A percentile compares a stretch with the other conserved stretches of the same genome.
Conservation (phyloP, 1,140 invertebrate genomes). For the Eriocheir sinensis region DNA sequence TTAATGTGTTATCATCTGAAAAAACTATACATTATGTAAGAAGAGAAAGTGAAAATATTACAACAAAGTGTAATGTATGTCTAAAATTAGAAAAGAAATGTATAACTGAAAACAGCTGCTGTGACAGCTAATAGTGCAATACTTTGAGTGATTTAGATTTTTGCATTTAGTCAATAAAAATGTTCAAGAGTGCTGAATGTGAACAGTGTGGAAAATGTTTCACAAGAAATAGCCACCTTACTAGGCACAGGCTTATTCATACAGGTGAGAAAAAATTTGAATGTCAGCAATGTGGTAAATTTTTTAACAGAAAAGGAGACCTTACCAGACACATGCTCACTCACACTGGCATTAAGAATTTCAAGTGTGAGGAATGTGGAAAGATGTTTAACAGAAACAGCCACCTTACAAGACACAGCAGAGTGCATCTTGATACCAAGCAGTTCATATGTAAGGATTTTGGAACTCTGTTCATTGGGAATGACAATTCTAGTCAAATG, state of each 20-base stretch:
- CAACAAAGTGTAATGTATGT: too few species aligned
- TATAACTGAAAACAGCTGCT: too few species aligned
- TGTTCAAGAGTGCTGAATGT: neutral
- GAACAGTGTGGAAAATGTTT: constrained; percentile 15
- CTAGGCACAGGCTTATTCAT: neutral
- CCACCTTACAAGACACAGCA: neutral
- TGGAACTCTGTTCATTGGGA: neutral
- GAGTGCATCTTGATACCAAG: neutral
- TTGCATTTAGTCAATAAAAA: too few species aligned
- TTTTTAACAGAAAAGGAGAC: constrained; percentile 15
- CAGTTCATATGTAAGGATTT: constrained; percentile 11
- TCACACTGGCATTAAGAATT: constrained; percentile 14
- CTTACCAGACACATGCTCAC: neutral
- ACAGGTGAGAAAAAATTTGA: constrained; percentile 2
- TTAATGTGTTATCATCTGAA: too few species aligned
- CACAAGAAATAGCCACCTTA: neutral
- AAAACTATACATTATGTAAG: too few species aligned
- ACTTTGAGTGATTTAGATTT: too few species aligned
- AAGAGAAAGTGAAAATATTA: too few species aligned
- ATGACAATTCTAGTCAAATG: neutral
- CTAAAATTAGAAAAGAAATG: too few species aligned
- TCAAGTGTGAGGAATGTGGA: constrained; percentile 8
- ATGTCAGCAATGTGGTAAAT: neutral
- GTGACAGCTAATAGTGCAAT: too few species aligned
- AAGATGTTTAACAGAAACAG: constrained; percentile 17